These are phyloP conservation scores for Belonocnema kinseyi DNA, from an alignment of 1,140 invertebrate genomes.

Conservation along the genomic window DNA sequence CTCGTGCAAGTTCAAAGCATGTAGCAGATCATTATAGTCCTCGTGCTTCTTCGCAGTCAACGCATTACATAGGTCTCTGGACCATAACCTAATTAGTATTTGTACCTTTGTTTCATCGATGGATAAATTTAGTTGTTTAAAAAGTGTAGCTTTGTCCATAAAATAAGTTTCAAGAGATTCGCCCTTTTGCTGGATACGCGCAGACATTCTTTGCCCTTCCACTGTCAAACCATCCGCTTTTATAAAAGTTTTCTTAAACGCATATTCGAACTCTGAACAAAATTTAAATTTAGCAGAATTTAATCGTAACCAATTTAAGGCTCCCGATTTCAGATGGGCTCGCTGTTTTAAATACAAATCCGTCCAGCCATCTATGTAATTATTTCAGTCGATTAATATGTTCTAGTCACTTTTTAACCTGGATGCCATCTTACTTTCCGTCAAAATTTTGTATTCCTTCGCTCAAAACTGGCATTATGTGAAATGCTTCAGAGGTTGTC, in stretches of 20 bases:
- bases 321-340: neutral
- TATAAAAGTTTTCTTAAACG: neutral
- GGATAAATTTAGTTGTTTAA: neutral
- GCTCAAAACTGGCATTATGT: neutral
- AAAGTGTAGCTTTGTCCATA: neutral
- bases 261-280: neutral
- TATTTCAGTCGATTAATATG: neutral
- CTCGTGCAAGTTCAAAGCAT: neutral
- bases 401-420: neutral
- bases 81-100: neutral
- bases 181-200: neutral
- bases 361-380: neutral
- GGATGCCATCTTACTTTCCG: neutral
- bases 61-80: neutral
- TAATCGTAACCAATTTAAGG: neutral
- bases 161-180: neutral
- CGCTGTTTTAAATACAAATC: neutral
- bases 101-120: neutral
- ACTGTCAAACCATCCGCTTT: neutral
- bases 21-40: neutral
- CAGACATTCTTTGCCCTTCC: neutral
- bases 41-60: neutral
- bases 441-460: neutral
- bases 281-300: too few relatives aligned
- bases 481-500: neutral